Evolutionary conservation across 2,797 vertebrate species (phyloP).

Genomic region (Meda fulgida): DNA sequence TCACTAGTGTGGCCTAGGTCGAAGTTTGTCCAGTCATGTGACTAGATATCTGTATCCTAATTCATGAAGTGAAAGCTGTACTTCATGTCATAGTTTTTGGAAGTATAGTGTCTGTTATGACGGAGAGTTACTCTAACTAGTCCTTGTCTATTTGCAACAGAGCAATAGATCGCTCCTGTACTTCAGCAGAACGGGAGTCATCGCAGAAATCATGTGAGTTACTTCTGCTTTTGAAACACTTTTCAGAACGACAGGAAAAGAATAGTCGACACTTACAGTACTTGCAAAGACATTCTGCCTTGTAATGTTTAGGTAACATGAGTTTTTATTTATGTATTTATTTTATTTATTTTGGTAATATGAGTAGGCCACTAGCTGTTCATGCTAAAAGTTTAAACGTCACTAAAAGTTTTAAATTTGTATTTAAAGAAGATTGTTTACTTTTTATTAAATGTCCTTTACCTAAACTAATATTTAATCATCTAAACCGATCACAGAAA

Average conservation of each 20-base stretch:
- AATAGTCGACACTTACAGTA: not conserved
- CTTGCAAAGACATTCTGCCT: not conserved
- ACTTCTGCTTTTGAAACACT: conserved; percentile 11
- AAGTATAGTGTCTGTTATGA: not conserved
- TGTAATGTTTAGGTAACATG: not conserved
- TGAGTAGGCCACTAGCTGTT: not conserved
- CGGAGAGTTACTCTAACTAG: not conserved
- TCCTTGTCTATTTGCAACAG: not conserved
- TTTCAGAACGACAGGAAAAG: not conserved
- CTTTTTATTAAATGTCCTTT: not conserved
- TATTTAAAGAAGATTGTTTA: not conserved
- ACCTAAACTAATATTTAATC: not conserved
- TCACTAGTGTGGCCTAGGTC: conserved; percentile 43
- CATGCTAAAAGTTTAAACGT: not conserved
- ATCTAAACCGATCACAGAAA: not conserved
- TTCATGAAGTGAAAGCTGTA: conserved; percentile 20
- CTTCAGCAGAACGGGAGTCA: not conserved
- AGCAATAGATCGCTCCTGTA: not conserved
- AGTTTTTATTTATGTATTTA: not conserved
- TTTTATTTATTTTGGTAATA: not conserved
- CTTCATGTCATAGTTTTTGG: not conserved
- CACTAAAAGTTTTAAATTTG: not conserved
- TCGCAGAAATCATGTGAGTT: conserved; percentile 52
- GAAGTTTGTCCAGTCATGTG: conserved; percentile 68
- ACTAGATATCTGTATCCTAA: conserved; percentile 55